These are phyloP conservation scores for Aldabrachelys gigantea DNA, from an alignment of 2,113 vertebrate genomes.

Conservation along the genomic window DNA sequence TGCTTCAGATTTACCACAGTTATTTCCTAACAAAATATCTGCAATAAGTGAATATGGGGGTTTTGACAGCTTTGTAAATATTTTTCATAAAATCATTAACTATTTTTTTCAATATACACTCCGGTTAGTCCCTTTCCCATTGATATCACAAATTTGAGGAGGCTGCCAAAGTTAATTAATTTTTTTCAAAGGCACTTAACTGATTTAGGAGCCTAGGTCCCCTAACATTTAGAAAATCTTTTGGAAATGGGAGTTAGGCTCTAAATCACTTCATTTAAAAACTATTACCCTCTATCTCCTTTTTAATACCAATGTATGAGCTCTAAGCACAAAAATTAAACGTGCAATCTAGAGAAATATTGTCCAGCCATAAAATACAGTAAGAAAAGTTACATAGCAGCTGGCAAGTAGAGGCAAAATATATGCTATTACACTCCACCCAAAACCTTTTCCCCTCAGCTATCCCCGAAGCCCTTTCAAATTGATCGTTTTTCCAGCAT, in stretches of 20 bases:
- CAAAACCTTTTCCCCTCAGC: neutral
- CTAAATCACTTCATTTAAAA: neutral
- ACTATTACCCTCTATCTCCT: neutral
- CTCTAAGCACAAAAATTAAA: neutral
- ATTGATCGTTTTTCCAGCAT: neutral
- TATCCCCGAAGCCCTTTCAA: neutral
- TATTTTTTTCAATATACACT: neutral
- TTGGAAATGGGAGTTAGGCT: too few species aligned
- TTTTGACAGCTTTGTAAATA: neutral
- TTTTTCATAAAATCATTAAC: neutral
- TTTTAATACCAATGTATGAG: neutral
- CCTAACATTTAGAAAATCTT: neutral
- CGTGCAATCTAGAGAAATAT: neutral
- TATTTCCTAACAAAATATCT: neutral
- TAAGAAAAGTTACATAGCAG: neutral
- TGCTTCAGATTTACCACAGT: neutral
- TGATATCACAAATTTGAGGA: too few species aligned
- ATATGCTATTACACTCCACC: neutral
- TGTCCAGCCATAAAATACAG: neutral
- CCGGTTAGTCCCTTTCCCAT: too few species aligned
- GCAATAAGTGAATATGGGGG: neutral
- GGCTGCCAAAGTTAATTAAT: too few species aligned
- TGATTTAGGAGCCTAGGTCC: too few species aligned
- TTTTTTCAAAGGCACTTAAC: too few species aligned
- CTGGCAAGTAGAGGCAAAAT: neutral